phyloP scores from a whole-genome alignment of 2,888 invertebrate genomes.

The Rhopalosiphum nymphaeae region DNA sequence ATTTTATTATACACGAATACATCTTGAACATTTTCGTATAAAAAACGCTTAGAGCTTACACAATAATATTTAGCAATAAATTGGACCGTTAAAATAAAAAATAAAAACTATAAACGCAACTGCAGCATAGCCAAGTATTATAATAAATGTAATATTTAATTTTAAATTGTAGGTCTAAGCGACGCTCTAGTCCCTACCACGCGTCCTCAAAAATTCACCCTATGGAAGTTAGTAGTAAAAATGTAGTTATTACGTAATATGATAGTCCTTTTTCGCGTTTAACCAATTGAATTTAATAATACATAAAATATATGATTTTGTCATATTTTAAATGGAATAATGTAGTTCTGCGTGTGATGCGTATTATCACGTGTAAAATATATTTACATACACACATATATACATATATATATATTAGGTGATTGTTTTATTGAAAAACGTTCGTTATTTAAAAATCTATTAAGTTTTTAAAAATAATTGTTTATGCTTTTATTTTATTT shows the following conservation, averaged over 20 bases:
- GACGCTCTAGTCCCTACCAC: background rate
- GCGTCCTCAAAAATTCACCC: background rate
- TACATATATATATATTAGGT: too few species aligned
- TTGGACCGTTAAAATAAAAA: background rate
- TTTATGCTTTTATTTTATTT: too few species aligned
- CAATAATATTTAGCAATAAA: background rate
- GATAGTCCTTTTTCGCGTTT: background rate
- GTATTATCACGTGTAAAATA: background rate
- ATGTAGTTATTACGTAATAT: background rate
- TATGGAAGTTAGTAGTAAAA: background rate
- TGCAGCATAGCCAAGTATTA: background rate
- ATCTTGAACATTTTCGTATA: background rate
- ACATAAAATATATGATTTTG: background rate
- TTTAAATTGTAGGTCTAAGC: background rate
- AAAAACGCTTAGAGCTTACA: background rate
- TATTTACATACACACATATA: background rate
- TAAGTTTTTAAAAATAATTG: too few species aligned
- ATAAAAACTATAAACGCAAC: background rate
- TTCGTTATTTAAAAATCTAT: too few species aligned
- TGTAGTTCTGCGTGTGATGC: background rate
- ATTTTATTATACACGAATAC: background rate
- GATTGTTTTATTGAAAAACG: too few species aligned
- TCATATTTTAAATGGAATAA: background rate
- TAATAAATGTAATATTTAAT: background rate
- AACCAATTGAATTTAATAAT: background rate